A percentile compares a stretch with the other conserved stretches of the same genome.
These are phyloP conservation scores for Acronicta alni DNA, from an alignment of 2,888 invertebrate genomes.

Conservation along the genomic window DNA sequence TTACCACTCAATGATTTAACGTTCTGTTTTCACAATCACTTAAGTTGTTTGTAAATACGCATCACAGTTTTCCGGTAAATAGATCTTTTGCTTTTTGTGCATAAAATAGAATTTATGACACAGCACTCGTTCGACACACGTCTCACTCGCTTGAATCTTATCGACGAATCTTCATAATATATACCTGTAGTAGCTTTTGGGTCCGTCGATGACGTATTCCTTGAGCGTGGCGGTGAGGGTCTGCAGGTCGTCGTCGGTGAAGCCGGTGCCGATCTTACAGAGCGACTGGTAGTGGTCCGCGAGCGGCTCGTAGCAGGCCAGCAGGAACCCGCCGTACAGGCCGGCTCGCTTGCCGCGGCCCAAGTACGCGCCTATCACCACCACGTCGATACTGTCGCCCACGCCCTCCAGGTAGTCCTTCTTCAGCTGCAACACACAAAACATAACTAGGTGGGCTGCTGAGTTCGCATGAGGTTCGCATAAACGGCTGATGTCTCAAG, in stretches of 20 bases:
- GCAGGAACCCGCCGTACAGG: conserved; percentile 97
- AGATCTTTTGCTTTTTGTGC: too few relatives aligned
- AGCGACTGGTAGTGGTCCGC: conserved; percentile 96
- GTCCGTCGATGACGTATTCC: conserved; percentile 92
- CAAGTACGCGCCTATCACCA: conserved; percentile 97
- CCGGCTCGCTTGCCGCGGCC: conserved; percentile 98
- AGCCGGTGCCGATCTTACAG: conserved; percentile 96
- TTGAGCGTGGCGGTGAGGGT: conserved; percentile 93
- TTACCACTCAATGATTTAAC: too few relatives aligned
- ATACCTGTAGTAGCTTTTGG: conserved; percentile 94
- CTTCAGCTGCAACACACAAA: conserved; percentile 90
- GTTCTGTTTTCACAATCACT: too few relatives aligned
- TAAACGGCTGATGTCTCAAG: too few relatives aligned
- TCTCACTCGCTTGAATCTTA: too few relatives aligned
- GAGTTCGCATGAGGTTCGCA: too few relatives aligned
- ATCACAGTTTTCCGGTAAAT: too few relatives aligned
- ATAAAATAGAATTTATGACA: too few relatives aligned
- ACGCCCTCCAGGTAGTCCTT: conserved; percentile 99
- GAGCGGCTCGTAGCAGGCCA: conserved; percentile 97
- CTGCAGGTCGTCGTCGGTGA: conserved; percentile 96
- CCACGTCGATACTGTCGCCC: conserved; percentile 98
- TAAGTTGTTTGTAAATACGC: too few relatives aligned
- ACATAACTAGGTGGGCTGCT: too few relatives aligned
- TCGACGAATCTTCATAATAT: too few relatives aligned
- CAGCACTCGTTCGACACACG: too few relatives aligned